Percentiles rank a stretch among this genome's conserved stretches.
Conservation (phyloP, 2,113 vertebrate species). For the Cyrtonyx montezumae region DNA sequence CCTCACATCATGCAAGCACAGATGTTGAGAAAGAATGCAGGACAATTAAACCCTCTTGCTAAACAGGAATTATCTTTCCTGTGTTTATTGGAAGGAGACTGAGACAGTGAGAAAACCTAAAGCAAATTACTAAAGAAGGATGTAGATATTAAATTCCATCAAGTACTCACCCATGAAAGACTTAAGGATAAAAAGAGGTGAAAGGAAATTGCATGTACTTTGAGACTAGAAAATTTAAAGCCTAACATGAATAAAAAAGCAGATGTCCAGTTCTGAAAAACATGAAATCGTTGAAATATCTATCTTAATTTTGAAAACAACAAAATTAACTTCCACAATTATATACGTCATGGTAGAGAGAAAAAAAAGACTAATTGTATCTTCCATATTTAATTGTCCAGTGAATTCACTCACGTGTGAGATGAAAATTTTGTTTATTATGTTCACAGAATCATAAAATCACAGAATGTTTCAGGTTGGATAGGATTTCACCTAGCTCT, state of each 20-base stretch:
- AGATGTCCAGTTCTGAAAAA: neutral
- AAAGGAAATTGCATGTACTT: neutral
- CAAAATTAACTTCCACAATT: neutral
- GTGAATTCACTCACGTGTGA: constrained; percentile 4
- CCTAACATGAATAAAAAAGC: neutral
- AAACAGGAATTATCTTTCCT: neutral
- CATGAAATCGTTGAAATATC: neutral
- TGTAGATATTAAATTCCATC: neutral
- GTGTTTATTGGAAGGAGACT: neutral
- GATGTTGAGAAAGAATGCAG: neutral
- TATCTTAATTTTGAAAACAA: neutral
- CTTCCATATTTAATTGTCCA: constrained; percentile 33
- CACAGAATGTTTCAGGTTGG: too few species aligned
- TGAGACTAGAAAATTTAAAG: neutral
- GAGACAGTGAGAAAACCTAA: neutral
- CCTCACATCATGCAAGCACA: neutral
- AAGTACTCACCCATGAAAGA: neutral
- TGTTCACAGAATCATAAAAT: neutral
- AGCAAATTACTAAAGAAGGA: neutral
- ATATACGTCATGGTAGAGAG: neutral
- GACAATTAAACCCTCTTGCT: neutral
- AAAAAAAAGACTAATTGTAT: neutral
- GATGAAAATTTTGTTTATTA: constrained; percentile 58
- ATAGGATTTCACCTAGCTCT: too few species aligned
- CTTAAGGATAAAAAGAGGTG: neutral